Conservation (phyloP, 64 coral and sea anemone genomes). For the Porites australiensis region DNA sequence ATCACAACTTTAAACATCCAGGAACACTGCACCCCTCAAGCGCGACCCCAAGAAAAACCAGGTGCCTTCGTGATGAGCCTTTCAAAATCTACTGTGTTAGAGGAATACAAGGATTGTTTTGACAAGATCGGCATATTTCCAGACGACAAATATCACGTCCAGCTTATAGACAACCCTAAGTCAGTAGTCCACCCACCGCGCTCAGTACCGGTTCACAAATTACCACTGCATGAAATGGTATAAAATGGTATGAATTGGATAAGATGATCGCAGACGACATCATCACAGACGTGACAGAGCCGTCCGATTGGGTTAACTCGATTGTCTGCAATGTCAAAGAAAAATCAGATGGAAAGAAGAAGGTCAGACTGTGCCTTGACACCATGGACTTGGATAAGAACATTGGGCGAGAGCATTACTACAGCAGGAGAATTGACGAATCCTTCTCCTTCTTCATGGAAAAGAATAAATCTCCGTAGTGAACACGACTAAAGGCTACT, state of each 20-base stretch:
- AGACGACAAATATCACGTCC: constrained; percentile 17
- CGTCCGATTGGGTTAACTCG: constrained; percentile 77
- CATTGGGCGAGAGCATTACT: constrained; percentile 58
- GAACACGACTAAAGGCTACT: constrained; percentile 65
- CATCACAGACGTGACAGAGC: constrained; percentile 28
- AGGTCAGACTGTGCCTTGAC: constrained; percentile 32
- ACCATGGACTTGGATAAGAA: constrained; percentile 46
- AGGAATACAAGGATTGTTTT: no score
- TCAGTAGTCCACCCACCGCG: constrained; percentile 62
- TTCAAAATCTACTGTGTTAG: no score
- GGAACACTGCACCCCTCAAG: not conserved
- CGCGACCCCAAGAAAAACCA: not conserved
- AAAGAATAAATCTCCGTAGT: constrained; percentile 69
- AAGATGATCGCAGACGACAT: constrained; percentile 53
- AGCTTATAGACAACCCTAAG: constrained; percentile 44
- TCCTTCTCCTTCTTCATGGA: constrained; percentile 37
- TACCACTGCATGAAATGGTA: no score
- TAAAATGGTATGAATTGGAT: constrained; percentile 48
- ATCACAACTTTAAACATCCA: no score
- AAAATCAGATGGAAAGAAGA: constrained; percentile 27
- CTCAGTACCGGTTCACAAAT: constrained; percentile 70
- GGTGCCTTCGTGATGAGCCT: no score
- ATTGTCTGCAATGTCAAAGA: constrained; percentile 72
- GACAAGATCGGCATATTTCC: constrained; percentile 45
- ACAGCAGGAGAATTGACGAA: constrained; percentile 64